Evolutionary conservation across 2,113 vertebrate species (phyloP), one percentile per base, ranked within the genome.

Genomic region (Pongo pygmaeus): DNA sequence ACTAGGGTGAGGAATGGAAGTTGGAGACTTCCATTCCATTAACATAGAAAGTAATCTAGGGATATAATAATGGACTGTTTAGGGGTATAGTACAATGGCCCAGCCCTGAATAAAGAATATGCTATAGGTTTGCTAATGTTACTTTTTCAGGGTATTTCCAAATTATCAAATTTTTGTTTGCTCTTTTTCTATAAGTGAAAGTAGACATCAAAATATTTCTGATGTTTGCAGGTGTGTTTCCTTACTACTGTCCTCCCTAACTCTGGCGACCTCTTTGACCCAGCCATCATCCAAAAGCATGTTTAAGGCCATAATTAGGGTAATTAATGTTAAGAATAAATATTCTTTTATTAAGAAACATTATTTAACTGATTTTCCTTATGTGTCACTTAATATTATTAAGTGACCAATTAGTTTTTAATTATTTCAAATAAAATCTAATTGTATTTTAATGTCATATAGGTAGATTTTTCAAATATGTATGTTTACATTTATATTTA

Each of bases 341-440:
- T 89, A 52, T 69, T 18, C 6, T 89, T 84, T 67, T 32, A 67
- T 72, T 79, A 74, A 81, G 50, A 88, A 85, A 27, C 3, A 85
- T 30, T 25, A 55, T 88, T 93, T 57, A 77, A 78, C 22, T 94
- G 16, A 12, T 72, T 61, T 86, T 35, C 30, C 77, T 94, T 84
- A 79, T 14, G 11, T 27, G 52, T 27, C 5, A 48, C 6, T 84
- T 12, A 48, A 84, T 57, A 61, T 79, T 81, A 52, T 86, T 72
- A 92, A 84, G 8, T 90, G 43, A 89, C 6, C 9, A 93, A 46
- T 30, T 84, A 84, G 17, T 46, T 18, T 83, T 89, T 59, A 83
- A 25, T 94, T 61, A 89, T 92, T 96, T 96, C 46, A 91, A 94
- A 78, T 86, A 93, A 70, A 70, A 61, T 78, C 0, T 46, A 55